Conservation (phyloP, 35 echinoderm and acorn worm genomes). For the Lytechinus pictus region DNA sequence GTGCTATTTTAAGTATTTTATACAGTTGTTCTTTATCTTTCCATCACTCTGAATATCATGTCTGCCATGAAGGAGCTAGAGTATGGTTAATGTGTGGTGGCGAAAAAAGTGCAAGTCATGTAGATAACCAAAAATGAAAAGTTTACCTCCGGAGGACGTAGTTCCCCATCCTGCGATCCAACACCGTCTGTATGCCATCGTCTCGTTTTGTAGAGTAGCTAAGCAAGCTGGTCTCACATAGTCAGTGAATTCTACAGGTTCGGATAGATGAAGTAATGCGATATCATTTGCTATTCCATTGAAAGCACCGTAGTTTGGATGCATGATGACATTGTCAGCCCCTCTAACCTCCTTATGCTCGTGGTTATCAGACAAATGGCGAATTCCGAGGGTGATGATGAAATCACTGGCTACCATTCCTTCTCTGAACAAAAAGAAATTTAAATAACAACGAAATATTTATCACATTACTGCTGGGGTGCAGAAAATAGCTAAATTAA, state of each 20-base stretch:
- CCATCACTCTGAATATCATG: no score
- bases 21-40: no score
- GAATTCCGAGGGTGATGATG: background rate
- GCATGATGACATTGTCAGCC: background rate
- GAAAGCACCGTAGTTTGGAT: background rate
- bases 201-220: slow-evolving; percentile 23
- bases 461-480: no score
- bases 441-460: background rate
- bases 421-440: background rate
- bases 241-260: slow-evolving; percentile 9
- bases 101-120: no score
- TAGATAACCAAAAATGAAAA: background rate
- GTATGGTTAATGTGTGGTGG: no score
- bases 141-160: background rate
- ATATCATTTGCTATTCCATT: slow-evolving; percentile 1
- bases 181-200: slow-evolving; percentile 15
- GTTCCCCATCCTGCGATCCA: slow-evolving; percentile 38
- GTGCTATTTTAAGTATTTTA: no score
- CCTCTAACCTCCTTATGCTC: background rate
- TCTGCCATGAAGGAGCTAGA: no score
- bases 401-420: background rate
- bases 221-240: slow-evolving; percentile 25
- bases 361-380: background rate
- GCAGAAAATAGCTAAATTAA: no score
- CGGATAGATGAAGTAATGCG: background rate